Evolutionary conservation across 2,797 vertebrate species (phyloP).

Genomic region (Amniataba percoides): DNA sequence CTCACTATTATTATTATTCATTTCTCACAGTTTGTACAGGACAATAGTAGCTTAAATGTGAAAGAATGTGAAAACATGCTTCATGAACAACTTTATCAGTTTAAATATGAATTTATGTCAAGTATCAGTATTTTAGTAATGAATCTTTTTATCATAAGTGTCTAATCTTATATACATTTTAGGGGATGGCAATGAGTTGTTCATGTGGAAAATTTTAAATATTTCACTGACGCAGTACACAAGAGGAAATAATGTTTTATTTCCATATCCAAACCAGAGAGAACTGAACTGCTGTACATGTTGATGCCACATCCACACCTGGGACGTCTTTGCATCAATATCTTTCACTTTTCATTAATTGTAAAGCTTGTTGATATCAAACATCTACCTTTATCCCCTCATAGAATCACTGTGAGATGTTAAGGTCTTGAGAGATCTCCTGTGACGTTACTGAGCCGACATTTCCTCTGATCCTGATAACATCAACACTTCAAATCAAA

Average conservation of each 20-base stretch:
- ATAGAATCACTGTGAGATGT: not conserved
- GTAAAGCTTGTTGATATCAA: not conserved
- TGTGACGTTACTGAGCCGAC: not conserved
- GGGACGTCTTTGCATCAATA: not conserved
- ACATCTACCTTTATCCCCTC: not conserved
- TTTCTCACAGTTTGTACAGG: not conserved
- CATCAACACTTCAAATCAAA: not conserved
- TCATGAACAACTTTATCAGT: not conserved
- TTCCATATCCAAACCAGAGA: not conserved
- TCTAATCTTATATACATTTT: not conserved
- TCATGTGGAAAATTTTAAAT: not conserved
- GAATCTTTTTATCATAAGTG: not conserved
- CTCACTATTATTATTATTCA: too few species aligned
- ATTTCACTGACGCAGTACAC: not conserved
- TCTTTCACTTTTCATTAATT: not conserved
- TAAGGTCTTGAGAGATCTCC: not conserved
- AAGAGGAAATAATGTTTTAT: not conserved
- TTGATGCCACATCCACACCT: not conserved
- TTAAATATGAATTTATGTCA: not conserved
- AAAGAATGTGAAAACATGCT: not conserved
- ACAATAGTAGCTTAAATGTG: not conserved
- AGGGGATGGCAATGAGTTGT: not conserved
- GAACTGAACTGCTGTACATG: not conserved
- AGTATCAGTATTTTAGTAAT: not conserved
- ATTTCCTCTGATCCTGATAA: conserved; percentile 15